Evolutionary conservation across 2,113 vertebrate species (phyloP), one percentile per base, ranked within the genome.

Genomic region (Oryzias javanicus): DNA sequence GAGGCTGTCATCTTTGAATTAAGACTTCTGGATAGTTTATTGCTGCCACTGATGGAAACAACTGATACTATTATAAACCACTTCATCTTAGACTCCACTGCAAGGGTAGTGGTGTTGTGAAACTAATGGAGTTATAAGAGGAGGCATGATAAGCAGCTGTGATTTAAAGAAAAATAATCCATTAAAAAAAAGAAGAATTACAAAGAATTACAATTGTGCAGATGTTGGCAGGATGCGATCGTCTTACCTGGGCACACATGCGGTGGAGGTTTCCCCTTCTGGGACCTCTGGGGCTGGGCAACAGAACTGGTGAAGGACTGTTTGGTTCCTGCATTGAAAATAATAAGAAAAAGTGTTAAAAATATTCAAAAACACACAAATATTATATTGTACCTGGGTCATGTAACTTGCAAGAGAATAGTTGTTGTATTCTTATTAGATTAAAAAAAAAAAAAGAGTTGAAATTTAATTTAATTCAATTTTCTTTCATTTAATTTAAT

Each of bases 241-340:
- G 13, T 82, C 91, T 88, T 92, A 93, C 92, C 92, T 91, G 81
- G 90, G 88, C 57, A 90, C 86, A 84, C 91, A 91, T 71, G 89
- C 89, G 12, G 87, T 88, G 2, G 89, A 89, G 46, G 86, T 64
- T 54, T 93, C 92, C 14, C 76, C 89, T 92, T 98, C 94, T 71
- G 95, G 86, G 47, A 93, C 88, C 0, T 99, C 97, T 0, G 95
- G 95, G n/a, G 95, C 96, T 2, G 97, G 97, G 79, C 96, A 98
- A 88, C 97, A 99, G 91, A 99, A 99, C 89, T 98, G 97, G 83
- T 99, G 96, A 60, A 99, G 92, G 69, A 99, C 95, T 1, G 94
- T 99, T 88, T 97, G 95, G 93, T 95, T 99, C 86, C 97, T 99
- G 91, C 13, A 53, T 50, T 48, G 6, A 56, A 47, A 49, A 42